Evolutionary conservation across 2,797 vertebrate genomes (phyloP).

Genomic region (Simalia tracyae): DNA sequence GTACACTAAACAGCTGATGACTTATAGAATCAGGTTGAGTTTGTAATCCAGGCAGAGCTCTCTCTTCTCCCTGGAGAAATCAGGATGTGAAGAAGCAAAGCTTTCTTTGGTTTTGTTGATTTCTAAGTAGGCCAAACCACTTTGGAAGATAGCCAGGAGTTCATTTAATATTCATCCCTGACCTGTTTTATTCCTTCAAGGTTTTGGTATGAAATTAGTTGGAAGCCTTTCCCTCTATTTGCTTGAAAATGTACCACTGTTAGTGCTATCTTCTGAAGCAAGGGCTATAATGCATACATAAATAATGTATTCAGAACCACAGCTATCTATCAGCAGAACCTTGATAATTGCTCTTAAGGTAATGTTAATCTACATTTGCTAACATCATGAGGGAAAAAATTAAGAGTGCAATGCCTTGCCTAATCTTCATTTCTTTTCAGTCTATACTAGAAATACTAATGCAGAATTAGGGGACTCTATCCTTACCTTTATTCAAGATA

Average conservation of each 20-base stretch:
- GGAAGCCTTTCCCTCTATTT: conserved; percentile 70
- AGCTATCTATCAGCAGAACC: conserved; percentile 64
- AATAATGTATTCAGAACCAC: conserved; percentile 72
- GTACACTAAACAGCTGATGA: conserved; percentile 52
- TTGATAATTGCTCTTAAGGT: conserved; percentile 60
- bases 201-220: conserved; percentile 74
- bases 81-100: conserved; percentile 67
- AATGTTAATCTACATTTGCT: conserved; percentile 57
- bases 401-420: conserved; percentile 28
- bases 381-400: conserved; percentile 33
- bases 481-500: conserved; percentile 29
- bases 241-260: conserved; percentile 56
- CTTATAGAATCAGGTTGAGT: conserved; percentile 57
- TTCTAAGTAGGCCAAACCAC: conserved; percentile 76
- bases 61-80: conserved; percentile 68
- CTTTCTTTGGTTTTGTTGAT: conserved; percentile 70
- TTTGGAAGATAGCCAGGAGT: conserved; percentile 72
- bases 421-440: conserved; percentile 39
- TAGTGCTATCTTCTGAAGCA: conserved; percentile 65
- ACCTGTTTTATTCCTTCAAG: conserved; percentile 76
- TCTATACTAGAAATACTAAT: background rate
- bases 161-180: conserved; percentile 76
- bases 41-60: conserved; percentile 55
- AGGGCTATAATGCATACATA: conserved; percentile 63
- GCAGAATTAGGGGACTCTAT: conserved; percentile 46